Conservation (phyloP, 2,888 invertebrate genomes). For the Leucozona laternaria region DNA sequence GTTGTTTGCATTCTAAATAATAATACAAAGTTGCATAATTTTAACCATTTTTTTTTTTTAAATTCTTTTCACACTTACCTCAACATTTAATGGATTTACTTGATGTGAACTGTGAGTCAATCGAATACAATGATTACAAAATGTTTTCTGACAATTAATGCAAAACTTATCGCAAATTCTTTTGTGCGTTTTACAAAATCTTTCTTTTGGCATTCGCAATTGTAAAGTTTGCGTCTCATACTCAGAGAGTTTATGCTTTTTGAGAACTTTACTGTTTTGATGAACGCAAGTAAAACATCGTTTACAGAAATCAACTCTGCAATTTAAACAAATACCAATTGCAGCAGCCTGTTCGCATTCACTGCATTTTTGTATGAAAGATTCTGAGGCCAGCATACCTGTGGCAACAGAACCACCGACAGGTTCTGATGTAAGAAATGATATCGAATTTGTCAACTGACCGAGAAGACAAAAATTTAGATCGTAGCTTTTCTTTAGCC, state of each 20-base stretch:
- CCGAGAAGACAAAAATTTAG: slow-evolving; percentile 80
- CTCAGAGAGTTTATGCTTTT: slow-evolving; percentile 77
- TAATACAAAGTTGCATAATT: slow-evolving; percentile 1
- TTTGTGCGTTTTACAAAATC: slow-evolving; percentile 77
- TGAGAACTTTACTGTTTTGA: slow-evolving; percentile 79
- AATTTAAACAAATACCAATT: slow-evolving; percentile 79
- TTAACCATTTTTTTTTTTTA: background rate
- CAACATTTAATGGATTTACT: slow-evolving; percentile 60
- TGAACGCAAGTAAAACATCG: slow-evolving; percentile 80
- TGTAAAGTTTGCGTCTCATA: slow-evolving; percentile 58
- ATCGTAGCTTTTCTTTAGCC: slow-evolving; percentile 77
- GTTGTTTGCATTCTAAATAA: slow-evolving; percentile 77
- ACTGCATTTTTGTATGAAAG: slow-evolving; percentile 77
- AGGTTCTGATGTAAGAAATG: slow-evolving; percentile 70
- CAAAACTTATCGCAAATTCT: slow-evolving; percentile 77
- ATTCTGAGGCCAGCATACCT: slow-evolving; percentile 53
- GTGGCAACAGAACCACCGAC: background rate
- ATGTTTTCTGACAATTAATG: slow-evolving; percentile 74
- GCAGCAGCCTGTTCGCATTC: slow-evolving; percentile 79
- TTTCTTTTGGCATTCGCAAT: slow-evolving; percentile 71
- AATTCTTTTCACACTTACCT: slow-evolving; percentile 75
- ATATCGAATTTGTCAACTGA: slow-evolving; percentile 73
- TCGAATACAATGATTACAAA: slow-evolving; percentile 77
- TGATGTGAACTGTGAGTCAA: slow-evolving; percentile 77
- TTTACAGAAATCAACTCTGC: slow-evolving; percentile 80